These are phyloP conservation scores for Climacteris rufus DNA, from an alignment of 2,113 vertebrate species.

Conservation along the genomic window DNA sequence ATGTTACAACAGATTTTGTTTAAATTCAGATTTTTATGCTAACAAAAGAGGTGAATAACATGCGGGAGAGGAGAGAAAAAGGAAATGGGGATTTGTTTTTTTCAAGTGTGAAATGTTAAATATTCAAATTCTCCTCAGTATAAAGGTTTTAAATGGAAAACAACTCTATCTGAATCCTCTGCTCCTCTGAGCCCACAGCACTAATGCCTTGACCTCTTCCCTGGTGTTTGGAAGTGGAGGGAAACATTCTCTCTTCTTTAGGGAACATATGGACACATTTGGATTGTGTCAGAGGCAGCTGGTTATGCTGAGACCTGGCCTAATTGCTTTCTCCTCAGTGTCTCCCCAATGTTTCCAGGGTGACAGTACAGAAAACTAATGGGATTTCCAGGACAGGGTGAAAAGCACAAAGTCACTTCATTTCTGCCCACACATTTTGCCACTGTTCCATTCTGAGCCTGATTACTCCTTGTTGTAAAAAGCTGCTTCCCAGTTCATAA, in stretches of 20 bases:
- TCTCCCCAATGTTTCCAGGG: neutral
- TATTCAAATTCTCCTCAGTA: neutral
- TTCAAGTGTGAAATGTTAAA: neutral
- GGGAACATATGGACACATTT: neutral
- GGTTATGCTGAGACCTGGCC: neutral
- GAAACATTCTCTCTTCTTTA: neutral
- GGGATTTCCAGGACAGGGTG: neutral
- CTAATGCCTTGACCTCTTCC: neutral
- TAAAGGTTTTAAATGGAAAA: neutral
- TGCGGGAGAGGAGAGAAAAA: neutral
- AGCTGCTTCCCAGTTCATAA: neutral
- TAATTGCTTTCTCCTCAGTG: neutral
- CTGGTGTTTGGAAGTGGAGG: neutral
- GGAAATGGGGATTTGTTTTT: neutral
- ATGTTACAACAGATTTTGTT: neutral
- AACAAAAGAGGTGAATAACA: neutral
- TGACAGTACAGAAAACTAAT: neutral
- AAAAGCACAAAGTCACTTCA: neutral
- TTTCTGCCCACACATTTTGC: neutral
- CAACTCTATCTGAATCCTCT: neutral
- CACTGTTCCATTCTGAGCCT: neutral
- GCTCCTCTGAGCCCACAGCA: neutral
- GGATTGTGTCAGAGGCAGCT: neutral
- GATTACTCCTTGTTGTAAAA: neutral
- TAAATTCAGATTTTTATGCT: neutral